phyloP scores from a whole-genome alignment of 2,113 vertebrate genomes.

The Candoia aspera region DNA sequence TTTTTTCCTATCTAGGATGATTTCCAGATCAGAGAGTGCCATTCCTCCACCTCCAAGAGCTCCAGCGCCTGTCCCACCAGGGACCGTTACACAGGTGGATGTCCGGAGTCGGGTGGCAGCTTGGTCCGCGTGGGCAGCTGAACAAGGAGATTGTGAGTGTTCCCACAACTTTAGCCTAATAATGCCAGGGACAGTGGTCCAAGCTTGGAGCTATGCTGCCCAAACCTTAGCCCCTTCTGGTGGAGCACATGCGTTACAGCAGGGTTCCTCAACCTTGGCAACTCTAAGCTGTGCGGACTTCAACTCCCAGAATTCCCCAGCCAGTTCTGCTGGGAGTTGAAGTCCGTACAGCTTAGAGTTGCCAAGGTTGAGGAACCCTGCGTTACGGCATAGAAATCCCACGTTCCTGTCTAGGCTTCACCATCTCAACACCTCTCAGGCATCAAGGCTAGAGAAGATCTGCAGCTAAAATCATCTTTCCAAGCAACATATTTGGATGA shows the following conservation, averaged over 20 bases:
- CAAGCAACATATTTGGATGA: background rate
- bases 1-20: slow-evolving; percentile 77
- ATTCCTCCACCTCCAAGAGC: slow-evolving; percentile 89
- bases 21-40: slow-evolving; percentile 82
- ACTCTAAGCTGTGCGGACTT: too few relatives aligned
- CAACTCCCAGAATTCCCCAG: too few relatives aligned
- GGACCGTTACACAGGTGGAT: slow-evolving; percentile 79
- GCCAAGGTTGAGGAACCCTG: too few relatives aligned
- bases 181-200: background rate
- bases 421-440: background rate
- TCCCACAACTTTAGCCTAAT: background rate
- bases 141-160: slow-evolving; percentile 88
- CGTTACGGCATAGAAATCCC: background rate
- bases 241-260: background rate
- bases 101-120: slow-evolving; percentile 85
- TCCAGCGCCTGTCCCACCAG: slow-evolving; percentile 84
- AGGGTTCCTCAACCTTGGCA: too few relatives aligned
- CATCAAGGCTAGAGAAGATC: background rate
- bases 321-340: too few relatives aligned
- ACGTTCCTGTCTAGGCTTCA: background rate
- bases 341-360: too few relatives aligned
- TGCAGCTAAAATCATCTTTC: background rate
- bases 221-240: background rate
- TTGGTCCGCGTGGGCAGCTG: slow-evolving; percentile 86
- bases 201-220: background rate